Percentiles rank a stretch among this genome's conserved stretches.
These are phyloP conservation scores for Macaria notata DNA, from an alignment of 2,888 invertebrate genomes.

Conservation along the genomic window DNA sequence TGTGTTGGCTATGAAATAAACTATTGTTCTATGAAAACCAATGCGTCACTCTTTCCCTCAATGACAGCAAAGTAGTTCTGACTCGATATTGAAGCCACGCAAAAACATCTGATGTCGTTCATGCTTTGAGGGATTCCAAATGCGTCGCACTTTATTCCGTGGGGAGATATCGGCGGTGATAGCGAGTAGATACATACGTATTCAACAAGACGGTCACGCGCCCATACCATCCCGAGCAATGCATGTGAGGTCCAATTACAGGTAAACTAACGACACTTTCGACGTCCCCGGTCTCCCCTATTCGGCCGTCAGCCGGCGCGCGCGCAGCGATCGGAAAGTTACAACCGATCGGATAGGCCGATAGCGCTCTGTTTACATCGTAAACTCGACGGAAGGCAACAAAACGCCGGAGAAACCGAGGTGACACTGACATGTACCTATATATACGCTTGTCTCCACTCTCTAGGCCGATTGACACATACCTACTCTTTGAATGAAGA, in stretches of 20 bases:
- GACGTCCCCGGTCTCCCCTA: constrained; percentile 31
- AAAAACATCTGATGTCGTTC: too few species aligned
- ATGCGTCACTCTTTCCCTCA: too few species aligned
- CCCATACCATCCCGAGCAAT: constrained; percentile 25
- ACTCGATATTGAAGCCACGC: too few species aligned
- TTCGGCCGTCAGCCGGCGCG: constrained; percentile 17
- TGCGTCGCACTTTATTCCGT: too few species aligned
- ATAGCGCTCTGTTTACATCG: constrained; percentile 24
- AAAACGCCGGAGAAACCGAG: constrained; percentile 12
- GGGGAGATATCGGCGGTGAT: too few species aligned
- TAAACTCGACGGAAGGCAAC: constrained; percentile 17
- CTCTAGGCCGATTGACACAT: too few species aligned
- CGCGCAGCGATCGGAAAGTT: constrained; percentile 26
- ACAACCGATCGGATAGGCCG: constrained; percentile 18
- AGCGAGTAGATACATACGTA: neutral
- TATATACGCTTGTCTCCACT: too few species aligned
- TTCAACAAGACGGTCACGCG: constrained; percentile 41
- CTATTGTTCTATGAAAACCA: too few species aligned
- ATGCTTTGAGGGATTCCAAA: too few species aligned
- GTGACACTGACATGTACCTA: neutral
- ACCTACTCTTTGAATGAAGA: too few species aligned
- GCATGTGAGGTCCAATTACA: constrained; percentile 44
- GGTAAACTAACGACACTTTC: constrained; percentile 34
- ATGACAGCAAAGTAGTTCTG: too few species aligned
- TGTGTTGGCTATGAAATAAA: too few species aligned